Conservation (phyloP, 2,888 invertebrate genomes). For the Beris chalybata region DNA sequence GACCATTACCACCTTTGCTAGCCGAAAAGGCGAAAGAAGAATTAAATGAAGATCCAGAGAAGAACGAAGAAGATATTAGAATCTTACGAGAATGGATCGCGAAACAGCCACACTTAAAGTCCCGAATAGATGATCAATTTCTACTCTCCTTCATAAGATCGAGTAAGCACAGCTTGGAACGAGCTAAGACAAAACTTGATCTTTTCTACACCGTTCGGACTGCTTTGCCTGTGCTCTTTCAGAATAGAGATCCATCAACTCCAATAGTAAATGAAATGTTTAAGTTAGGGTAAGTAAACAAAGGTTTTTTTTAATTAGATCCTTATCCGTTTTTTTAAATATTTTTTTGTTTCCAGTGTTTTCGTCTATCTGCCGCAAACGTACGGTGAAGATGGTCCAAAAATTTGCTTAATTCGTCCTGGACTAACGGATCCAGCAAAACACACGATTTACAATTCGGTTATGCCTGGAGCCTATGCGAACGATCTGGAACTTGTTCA, state of each 20-base stretch:
- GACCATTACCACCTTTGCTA: slow-evolving; percentile 48
- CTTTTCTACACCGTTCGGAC: slow-evolving; percentile 63
- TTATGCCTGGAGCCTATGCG: slow-evolving; percentile 60
- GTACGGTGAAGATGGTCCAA: slow-evolving; percentile 51
- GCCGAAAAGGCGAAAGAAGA: slow-evolving; percentile 55
- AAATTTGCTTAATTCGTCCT: slow-evolving; percentile 11
- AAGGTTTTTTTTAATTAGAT: not conserved
- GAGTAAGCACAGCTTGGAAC: slow-evolving; percentile 60
- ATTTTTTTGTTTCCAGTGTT: not conserved
- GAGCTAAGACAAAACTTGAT: slow-evolving; percentile 60
- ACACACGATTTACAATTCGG: slow-evolving; percentile 54
- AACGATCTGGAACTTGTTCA: slow-evolving; percentile 60
- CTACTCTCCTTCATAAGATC: slow-evolving; percentile 60
- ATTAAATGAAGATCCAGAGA: slow-evolving; percentile 57
- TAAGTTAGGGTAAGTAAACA: slow-evolving; percentile 44
- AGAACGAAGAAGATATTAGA: slow-evolving; percentile 52
- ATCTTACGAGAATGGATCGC: slow-evolving; percentile 58
- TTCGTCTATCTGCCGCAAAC: slow-evolving; percentile 40
- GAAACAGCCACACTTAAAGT: slow-evolving; percentile 57
- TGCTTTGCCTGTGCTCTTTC: slow-evolving; percentile 62
- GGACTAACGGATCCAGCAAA: slow-evolving; percentile 51
- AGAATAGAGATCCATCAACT: slow-evolving; percentile 45
- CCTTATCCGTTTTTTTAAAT: not conserved
- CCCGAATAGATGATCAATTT: slow-evolving; percentile 55
- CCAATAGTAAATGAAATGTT: slow-evolving; percentile 5